Conservation (phyloP, 2,113 vertebrate species). For the Etheostoma spectabile region DNA sequence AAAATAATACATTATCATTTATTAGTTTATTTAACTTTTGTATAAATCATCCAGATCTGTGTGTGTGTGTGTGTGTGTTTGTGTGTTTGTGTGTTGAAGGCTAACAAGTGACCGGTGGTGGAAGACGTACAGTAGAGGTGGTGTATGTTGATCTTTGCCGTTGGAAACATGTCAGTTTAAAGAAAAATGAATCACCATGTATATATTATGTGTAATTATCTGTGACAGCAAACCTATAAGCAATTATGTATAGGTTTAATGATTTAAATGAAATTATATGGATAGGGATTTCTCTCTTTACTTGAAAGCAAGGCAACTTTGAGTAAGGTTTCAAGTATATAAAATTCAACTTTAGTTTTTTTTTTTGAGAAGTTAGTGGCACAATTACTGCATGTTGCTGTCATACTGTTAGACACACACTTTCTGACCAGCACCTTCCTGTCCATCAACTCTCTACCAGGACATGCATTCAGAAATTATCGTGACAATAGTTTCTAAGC, state of each 20-base stretch:
- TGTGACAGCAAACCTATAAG: not conserved
- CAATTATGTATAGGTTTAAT: constrained; percentile 24
- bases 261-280: constrained; percentile 19
- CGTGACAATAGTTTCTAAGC: constrained; percentile 19
- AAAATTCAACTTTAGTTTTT: not conserved
- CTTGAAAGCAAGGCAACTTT: not conserved
- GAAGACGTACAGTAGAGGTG: not conserved
- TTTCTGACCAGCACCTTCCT: not conserved
- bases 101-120: constrained; percentile 8
- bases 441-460: not conserved
- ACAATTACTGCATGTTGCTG: not conserved
- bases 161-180: not conserved
- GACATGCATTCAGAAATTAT: constrained; percentile 40
- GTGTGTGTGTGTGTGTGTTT: constrained; percentile 17
- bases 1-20: too few species aligned
- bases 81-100: constrained; percentile 2
- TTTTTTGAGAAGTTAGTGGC: not conserved
- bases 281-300: not conserved
- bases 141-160: not conserved
- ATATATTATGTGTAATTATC: not conserved
- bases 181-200: not conserved
- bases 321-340: not conserved
- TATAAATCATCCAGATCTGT: not conserved
- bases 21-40: too few species aligned
- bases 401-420: not conserved